These are phyloP conservation scores for Atrichornis clamosus DNA, from an alignment of 2,113 vertebrate species.

Conservation along the genomic window DNA sequence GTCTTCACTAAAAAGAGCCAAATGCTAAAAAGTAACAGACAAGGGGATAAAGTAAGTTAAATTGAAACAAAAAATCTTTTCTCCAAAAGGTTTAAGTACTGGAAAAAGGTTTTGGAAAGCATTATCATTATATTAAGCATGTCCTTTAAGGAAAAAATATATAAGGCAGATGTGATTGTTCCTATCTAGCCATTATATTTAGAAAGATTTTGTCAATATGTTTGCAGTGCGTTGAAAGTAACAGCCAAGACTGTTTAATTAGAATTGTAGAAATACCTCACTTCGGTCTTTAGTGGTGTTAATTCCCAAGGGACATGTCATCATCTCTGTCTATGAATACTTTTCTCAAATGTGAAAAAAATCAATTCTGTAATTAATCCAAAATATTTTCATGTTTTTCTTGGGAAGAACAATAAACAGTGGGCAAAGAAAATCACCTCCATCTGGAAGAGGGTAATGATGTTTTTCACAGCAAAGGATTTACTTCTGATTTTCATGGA, in stretches of 20 bases:
- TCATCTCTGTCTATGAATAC: not conserved
- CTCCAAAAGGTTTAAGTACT: not conserved
- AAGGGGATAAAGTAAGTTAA: not conserved
- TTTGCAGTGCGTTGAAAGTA: not conserved
- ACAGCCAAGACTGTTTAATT: not conserved
- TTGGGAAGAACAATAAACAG: not conserved
- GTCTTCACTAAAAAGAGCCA: not conserved
- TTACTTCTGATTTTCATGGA: not conserved
- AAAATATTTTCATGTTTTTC: not conserved
- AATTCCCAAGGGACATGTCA: not conserved
- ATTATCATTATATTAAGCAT: not conserved
- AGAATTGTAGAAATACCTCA: not conserved
- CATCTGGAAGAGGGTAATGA: not conserved
- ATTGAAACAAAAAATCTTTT: not conserved
- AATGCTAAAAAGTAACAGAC: not conserved
- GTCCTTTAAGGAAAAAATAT: not conserved
- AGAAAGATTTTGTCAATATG: not conserved
- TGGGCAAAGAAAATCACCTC: not conserved
- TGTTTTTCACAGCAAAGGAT: not conserved
- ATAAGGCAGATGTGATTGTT: not conserved
- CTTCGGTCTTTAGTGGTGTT: not conserved
- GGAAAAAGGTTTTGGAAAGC: not conserved
- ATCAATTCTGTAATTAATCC: not conserved
- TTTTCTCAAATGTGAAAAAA: not conserved
- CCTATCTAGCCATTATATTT: not conserved